Evolutionary conservation across 2,888 invertebrate species (phyloP).

Genomic region (Ashinkailepas kermadecensis): DNA sequence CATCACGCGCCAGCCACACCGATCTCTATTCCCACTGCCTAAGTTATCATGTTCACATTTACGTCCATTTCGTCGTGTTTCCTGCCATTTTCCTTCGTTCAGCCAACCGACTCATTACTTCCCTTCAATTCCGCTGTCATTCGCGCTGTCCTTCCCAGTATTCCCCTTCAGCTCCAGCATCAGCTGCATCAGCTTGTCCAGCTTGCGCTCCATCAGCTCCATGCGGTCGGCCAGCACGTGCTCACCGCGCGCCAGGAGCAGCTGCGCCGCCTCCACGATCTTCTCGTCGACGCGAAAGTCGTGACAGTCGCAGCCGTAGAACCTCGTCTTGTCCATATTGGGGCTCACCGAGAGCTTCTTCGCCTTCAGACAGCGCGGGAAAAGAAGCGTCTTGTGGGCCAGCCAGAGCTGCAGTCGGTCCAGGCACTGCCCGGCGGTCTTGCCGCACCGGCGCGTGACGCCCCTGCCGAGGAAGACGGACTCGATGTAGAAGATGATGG

Average conservation of each 20-base stretch:
- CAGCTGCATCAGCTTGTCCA: not conserved
- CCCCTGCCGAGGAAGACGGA: constrained; percentile 57
- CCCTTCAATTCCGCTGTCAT: too few species aligned
- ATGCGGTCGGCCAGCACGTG: not conserved
- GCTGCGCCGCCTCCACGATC: constrained; percentile 12
- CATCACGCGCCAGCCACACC: too few species aligned
- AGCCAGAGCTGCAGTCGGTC: not conserved
- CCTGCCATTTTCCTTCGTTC: too few species aligned
- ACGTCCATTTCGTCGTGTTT: too few species aligned
- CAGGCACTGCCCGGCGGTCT: not conserved
- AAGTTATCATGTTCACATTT: too few species aligned
- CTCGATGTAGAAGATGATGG: constrained; percentile 65
- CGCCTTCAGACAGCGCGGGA: constrained; percentile 27
- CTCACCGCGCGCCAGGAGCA: not conserved
- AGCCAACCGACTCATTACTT: too few species aligned
- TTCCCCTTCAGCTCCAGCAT: not conserved
- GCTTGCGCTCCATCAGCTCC: constrained; percentile 1
- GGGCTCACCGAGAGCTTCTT: constrained; percentile 26
- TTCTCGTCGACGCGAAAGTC: not conserved
- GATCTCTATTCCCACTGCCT: too few species aligned
- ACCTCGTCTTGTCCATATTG: constrained; percentile 28
- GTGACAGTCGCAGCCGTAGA: constrained; percentile 28
- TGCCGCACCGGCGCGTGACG: constrained; percentile 29
- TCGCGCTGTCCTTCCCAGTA: not conserved
- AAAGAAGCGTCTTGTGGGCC: not conserved